Evolutionary conservation across 2,888 invertebrate genomes (phyloP), one percentile per base, ranked within the genome.

Genomic region (Cyclophora albipunctata): DNA sequence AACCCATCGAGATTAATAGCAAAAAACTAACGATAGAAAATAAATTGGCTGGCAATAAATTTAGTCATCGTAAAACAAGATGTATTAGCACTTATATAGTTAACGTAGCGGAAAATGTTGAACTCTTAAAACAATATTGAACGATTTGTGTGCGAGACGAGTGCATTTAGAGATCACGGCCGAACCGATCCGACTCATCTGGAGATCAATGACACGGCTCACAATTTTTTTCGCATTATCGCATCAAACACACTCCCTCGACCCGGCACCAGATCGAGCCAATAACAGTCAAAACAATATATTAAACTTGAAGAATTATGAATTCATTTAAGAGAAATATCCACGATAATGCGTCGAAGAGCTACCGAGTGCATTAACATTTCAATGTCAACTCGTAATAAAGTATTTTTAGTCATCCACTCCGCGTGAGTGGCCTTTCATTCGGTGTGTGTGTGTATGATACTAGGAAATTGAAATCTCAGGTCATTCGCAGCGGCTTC

Each of bases 331-430:
- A 72, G 69, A 67, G 67, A 72, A 74, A 75, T 78, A 77, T 75
- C 71, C 81, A 79, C 78, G 77, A 82, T 37, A 83, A 78, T 78
- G 78, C 78, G 77, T 70, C 72, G 67, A 47, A 71, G 74, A 75
- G 68, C 66, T 67, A 62, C 63, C 69, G 86, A 80, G 88, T 88
- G 87, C 88, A 86, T 82, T 86, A 86, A 87, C 87, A 84, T 84
- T 84, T 87, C 88, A 88, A 88, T 88, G 88, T 88, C 88, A 86
- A 82, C 83, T 74, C 76, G 81, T 75, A 84, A 85, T 85, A 69
- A 69, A 60, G 68, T 73, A 86, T 87, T 86, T 87, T 87, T 88
- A 86, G 86, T 84, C 79, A 77, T 75, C 74, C 73, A 54, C 69
- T 61, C 51, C 69, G 81, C 81, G 82, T 79, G 84, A 69, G 78